These are phyloP conservation scores for Nomada fucata DNA, from an alignment of 2,888 invertebrate species.

Conservation along the genomic window DNA sequence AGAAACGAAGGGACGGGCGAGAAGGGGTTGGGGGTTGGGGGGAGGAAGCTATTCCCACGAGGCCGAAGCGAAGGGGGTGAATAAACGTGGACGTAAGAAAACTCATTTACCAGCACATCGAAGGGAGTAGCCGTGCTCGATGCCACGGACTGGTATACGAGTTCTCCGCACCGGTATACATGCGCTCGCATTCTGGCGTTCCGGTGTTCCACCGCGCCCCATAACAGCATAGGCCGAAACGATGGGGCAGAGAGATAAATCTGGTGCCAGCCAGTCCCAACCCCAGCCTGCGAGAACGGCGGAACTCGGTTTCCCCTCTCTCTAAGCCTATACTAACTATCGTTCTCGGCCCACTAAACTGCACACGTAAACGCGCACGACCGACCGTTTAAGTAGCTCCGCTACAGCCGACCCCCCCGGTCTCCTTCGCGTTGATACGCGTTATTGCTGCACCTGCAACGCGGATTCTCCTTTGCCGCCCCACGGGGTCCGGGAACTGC, in stretches of 20 bases:
- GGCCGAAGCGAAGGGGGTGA: conserved; percentile 19
- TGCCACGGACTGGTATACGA: conserved; percentile 28
- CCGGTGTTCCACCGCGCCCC: conserved; percentile 62
- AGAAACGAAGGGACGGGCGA: not conserved
- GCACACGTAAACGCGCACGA: conserved; percentile 47
- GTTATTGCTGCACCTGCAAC: conserved; percentile 46
- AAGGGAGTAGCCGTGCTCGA: conserved; percentile 37
- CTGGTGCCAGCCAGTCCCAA: conserved; percentile 64
- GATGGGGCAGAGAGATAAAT: conserved; percentile 76
- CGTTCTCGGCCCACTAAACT: conserved; percentile 59
- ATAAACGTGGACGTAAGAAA: conserved; percentile 35
- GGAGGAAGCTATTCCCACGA: no score
- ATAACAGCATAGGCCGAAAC: conserved; percentile 72
- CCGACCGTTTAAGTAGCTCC: conserved; percentile 43
- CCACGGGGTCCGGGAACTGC: not conserved
- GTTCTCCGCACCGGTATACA: conserved; percentile 12
- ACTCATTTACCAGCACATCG: conserved; percentile 67
- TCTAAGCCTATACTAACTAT: conserved; percentile 59
- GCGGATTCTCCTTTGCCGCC: not conserved
- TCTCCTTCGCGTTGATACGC: conserved; percentile 13
- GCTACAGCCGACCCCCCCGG: conserved; percentile 6
- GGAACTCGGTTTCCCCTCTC: conserved; percentile 47
- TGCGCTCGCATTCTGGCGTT: conserved; percentile 58
- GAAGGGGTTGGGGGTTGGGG: no score
- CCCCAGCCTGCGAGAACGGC: conserved; percentile 46